Conservation (phyloP, 2,888 invertebrate species). For the Brachylomia viminalis region DNA sequence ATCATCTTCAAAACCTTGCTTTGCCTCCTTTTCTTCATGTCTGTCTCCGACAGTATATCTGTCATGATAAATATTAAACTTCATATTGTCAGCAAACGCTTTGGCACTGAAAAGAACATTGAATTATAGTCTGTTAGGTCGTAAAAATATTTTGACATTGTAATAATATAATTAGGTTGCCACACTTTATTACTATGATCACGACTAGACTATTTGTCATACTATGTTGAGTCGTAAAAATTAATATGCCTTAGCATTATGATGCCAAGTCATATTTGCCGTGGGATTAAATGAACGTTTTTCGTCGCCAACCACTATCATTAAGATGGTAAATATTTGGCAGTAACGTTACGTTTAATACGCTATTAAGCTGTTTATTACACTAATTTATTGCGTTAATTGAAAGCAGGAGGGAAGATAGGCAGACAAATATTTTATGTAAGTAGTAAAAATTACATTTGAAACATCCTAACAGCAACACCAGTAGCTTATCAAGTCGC, state of each 20-base stretch:
- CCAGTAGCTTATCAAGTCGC: neutral
- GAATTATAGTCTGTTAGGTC: slow-evolving; percentile 39
- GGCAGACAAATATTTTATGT: neutral
- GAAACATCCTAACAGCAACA: neutral
- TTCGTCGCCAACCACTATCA: slow-evolving; percentile 30
- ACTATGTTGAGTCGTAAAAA: slow-evolving; percentile 53
- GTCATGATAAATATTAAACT: slow-evolving; percentile 14
- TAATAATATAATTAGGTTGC: slow-evolving; percentile 51
- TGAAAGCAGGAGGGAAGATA: too few species aligned
- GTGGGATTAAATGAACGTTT: slow-evolving; percentile 48
- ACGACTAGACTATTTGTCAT: slow-evolving; percentile 48
- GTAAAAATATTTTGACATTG: slow-evolving; percentile 59
- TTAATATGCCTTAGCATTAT: slow-evolving; percentile 34
- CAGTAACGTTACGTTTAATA: slow-evolving; percentile 28
- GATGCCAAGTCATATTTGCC: slow-evolving; percentile 50
- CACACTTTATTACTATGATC: slow-evolving; percentile 48
- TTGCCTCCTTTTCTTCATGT: slow-evolving; percentile 34
- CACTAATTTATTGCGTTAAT: slow-evolving; percentile 27
- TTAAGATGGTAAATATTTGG: slow-evolving; percentile 46
- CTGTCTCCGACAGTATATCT: slow-evolving; percentile 24
- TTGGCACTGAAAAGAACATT: slow-evolving; percentile 55
- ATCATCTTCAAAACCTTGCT: slow-evolving; percentile 70
- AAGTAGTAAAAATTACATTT: neutral
- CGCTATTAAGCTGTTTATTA: slow-evolving; percentile 34
- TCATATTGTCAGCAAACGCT: slow-evolving; percentile 38